A percentile compares a stretch with the other conserved stretches of the same genome.
phyloP scores from a whole-genome alignment of 2,797 vertebrate genomes.

The Cottoperca gobio region DNA sequence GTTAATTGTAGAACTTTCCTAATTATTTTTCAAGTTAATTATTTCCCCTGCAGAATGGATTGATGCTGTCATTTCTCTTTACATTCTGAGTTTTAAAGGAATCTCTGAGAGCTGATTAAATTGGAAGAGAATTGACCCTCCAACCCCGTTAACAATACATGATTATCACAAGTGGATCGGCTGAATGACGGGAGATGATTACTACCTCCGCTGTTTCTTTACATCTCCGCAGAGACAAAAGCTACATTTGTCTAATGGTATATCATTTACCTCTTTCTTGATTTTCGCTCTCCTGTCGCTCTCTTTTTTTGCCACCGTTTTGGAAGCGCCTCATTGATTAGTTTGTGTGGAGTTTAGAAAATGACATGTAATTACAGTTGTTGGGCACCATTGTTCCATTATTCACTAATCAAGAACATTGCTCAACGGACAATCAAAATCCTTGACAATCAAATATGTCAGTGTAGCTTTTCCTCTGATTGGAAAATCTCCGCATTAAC shows the following conservation, averaged over 20 bases:
- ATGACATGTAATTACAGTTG: slow-evolving; percentile 64
- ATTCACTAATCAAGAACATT: slow-evolving; percentile 56
- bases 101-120: slow-evolving; percentile 55
- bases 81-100: slow-evolving; percentile 33
- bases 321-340: slow-evolving; percentile 58
- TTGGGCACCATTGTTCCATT: slow-evolving; percentile 49
- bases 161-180: slow-evolving; percentile 66
- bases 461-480: background rate
- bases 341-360: slow-evolving; percentile 59
- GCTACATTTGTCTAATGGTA: slow-evolving; percentile 53
- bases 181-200: slow-evolving; percentile 58
- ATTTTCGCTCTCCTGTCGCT: slow-evolving; percentile 18
- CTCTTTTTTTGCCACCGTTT: slow-evolving; percentile 13
- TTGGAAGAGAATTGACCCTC: slow-evolving; percentile 47
- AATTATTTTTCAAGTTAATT: slow-evolving; percentile 60
- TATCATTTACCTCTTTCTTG: slow-evolving; percentile 60
- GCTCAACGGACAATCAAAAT: slow-evolving; percentile 42
- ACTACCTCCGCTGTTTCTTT: slow-evolving; percentile 44
- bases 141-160: slow-evolving; percentile 51
- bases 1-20: slow-evolving; percentile 32
- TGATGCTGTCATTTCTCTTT: slow-evolving; percentile 36
- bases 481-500: slow-evolving; percentile 2
- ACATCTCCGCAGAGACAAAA: slow-evolving; percentile 49
- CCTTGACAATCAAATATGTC: background rate
- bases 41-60: slow-evolving; percentile 26